Base-by-base conservation (phyloP, 1,140 invertebrate genomes). In the Papilio polytes region DNA sequence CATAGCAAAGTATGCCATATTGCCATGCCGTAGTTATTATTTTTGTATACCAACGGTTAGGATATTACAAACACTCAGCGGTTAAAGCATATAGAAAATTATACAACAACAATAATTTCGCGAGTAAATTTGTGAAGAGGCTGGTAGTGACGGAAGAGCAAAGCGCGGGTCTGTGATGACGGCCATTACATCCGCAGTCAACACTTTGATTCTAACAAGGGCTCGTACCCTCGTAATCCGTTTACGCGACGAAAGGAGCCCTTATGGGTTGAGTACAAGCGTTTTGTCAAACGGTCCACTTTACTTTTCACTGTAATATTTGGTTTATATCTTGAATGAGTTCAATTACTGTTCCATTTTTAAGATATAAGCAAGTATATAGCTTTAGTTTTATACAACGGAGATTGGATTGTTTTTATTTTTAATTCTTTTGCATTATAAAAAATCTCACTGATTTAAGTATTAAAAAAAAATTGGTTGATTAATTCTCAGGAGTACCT, bases 131-230 rank as follows among this genome's bases (percentile, higher is more conserved):
- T 70, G 26, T 70, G 26, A 36, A 36, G 63, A 20, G 12, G 31
- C 59, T 70, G 59, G 46, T 22, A 18, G 70, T 72, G 59, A 51
- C 73, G 81, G 76, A 74, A 77, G 79, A 77, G 73, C 22, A 59
- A 66, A 46, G 41, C 56, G 73, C 22, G 81, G 80, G 76, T 81
- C 82, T 56, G 63, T 70, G 82, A 82, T 87, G 85, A 86, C 85
- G 85, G 80, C 89, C 88, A 87, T 91, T 88, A 86, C 83, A 84
- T 85, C 85, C 79, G 81, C 85, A 87, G 88, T 87, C 88, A 89
- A 90, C 88, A 89, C 88, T 89, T 89, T 88, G 88, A 90, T 90
- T 89, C 87, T 89, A 89, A 90, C 87, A 90, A 91, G 88, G 86
- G 86, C 80, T 78, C 79, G 85, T 84, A 88, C 88, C 89, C 86